These are phyloP conservation scores for Henricia sp. DNA, from an alignment of 53 echinoderm and acorn worm species.

Conservation along the genomic window DNA sequence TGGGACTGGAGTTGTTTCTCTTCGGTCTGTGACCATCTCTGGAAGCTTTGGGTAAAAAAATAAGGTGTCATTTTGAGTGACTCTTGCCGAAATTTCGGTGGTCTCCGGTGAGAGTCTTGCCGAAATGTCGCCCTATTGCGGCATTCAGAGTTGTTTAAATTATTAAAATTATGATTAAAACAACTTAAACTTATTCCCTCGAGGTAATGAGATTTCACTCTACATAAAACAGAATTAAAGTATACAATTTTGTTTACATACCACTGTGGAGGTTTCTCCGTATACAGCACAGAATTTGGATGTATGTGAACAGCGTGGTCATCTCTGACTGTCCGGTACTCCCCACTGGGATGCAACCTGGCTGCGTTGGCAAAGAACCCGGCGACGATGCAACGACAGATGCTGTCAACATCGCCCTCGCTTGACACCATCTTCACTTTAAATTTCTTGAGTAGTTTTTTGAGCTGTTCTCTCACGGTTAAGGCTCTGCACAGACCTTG, in stretches of 20 bases:
- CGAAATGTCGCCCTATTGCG: too few relatives aligned
- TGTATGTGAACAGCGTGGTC: conserved; percentile 82
- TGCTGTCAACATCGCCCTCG: conserved; percentile 88
- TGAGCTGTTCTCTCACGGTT: conserved; percentile 84
- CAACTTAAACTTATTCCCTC: too few relatives aligned
- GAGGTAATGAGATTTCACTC: too few relatives aligned
- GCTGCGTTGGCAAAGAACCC: conserved; percentile 97
- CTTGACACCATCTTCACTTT: conserved; percentile 92
- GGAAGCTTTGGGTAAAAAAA: too few relatives aligned
- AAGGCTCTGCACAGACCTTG: conserved; percentile 82
- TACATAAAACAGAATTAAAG: too few relatives aligned
- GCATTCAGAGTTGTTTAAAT: too few relatives aligned
- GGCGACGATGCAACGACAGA: conserved; percentile 87
- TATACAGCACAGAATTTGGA: conserved; percentile 90
- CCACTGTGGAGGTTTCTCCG: conserved; percentile 85
- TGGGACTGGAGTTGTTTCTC: too few relatives aligned
- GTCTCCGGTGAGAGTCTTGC: too few relatives aligned
- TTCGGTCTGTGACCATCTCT: too few relatives aligned
- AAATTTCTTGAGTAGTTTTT: conserved; percentile 90
- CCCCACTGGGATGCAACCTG: conserved; percentile 83
- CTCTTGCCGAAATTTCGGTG: too few relatives aligned
- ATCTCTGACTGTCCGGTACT: conserved; percentile 83
- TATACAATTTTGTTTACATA: conserved; percentile 24
- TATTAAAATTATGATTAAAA: too few relatives aligned
- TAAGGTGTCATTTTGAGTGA: too few relatives aligned